Evolutionary conservation across 2,888 invertebrate genomes (phyloP), one percentile per base, ranked within the genome.

Genomic region (Agrochola lota): DNA sequence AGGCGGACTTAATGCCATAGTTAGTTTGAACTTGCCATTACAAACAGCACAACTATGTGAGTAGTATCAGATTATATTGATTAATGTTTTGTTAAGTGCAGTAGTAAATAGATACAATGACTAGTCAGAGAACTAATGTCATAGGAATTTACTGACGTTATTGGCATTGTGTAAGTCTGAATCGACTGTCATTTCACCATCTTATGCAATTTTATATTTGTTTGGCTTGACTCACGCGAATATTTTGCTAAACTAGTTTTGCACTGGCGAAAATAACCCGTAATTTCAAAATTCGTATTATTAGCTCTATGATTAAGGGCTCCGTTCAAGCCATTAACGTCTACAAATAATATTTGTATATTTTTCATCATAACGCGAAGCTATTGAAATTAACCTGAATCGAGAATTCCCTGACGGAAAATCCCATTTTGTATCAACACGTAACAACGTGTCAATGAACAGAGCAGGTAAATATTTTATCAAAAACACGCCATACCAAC

Each of bases 151-250:
- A 5, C 20, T 73, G 60, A 72, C 43, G 73, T 55, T 52, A 71
- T 52, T 77, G 71, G 77, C 72, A 80, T 43, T 60, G 72, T 78
- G 49, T 46, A 23, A 20, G 30, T 43, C 23, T 49, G 40, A 30
- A 40, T 59, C 40, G 15, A 49, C 9, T 55, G 35, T 5, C 0
- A 62, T 77, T 80, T 55, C 80, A 71, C n/a, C 20, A 71, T 71
- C 15, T 26, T 26, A 30, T 60, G 59, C 49, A 80, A 52, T 49
- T 80, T n/a, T 43, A n/a, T 43, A 17, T 46, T n/a, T n/a, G 15
- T 26, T 11, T 8, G 5, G 23, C 35, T 46, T 74, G 15, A 74
- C 1, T 59, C 59, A 49, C 23, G 5, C 2, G 49, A 26, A 49
- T 49, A 35, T 17, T 74, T 74, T 35, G 6, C 0, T 30, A 7